Evolutionary conservation across 2,888 invertebrate species (phyloP), one percentile per base, ranked within the genome.

Genomic region (Nipponacmea schrenckii): DNA sequence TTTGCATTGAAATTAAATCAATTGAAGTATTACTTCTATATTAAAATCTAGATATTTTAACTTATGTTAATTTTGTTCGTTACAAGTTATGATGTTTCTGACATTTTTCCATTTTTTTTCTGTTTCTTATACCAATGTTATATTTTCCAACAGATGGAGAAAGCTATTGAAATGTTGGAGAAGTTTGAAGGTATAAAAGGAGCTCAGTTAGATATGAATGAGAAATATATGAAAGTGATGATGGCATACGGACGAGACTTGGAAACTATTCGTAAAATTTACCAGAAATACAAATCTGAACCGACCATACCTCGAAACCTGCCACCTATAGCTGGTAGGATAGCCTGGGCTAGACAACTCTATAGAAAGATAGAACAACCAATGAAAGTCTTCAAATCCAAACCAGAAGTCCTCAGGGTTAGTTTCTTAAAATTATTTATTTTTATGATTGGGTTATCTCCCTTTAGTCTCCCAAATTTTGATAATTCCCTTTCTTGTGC

Each of bases 261-360:
- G 1, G 96, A 97, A 80, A 92, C 94, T 79, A 94, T 89, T 44
- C 80, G 87, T 8, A 88, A 87, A 73, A 92, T 96, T 85, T 97
- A 96, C 87, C 94, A 94, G 82, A 94, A 94, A 81, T 94, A 95
- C 86, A 94, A 94, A 77, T 94, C 94, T 77, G 95, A 96, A 87
- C 97, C 97, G 0, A 95, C 96, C 0, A 90, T 96, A 63, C 94
- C 96, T 0, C 91, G 95, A 77, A 95, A 96, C 89, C 94, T 95
- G 88, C 96, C 97, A 3, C 96, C 97, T 0, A 94, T 97, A 31
- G 95, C 96, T 72, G 97, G 97, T 89, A 88, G 89, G 76, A 89
- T 89, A 31, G 84, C 94, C 86, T 96, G 96, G 96, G 92, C 94
- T 8, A 92, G 95, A 24, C 94, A 95, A 62, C 90, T 96, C 72